Evolutionary conservation across 2,888 invertebrate genomes (phyloP).

Genomic region (Lycaena phlaeas): DNA sequence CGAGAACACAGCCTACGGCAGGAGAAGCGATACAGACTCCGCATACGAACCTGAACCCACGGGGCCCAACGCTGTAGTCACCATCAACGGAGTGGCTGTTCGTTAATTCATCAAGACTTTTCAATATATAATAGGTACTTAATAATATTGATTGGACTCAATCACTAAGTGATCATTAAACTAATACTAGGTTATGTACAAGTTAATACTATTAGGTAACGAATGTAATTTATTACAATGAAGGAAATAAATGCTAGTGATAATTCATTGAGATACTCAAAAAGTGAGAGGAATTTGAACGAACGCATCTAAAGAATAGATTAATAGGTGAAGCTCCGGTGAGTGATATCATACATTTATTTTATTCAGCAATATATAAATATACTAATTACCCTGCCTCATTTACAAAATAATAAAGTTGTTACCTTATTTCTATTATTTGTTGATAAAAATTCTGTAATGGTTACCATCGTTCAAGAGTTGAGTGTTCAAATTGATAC

Average conservation of each 20-base stretch:
- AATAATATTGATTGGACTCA: neutral
- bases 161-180: conserved; percentile 1
- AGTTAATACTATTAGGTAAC: conserved; percentile 10
- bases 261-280: too few relatives aligned
- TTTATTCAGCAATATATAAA: too few relatives aligned
- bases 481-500: conserved; percentile 26
- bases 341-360: too few relatives aligned
- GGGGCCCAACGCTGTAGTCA: conserved; percentile 75
- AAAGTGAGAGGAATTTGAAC: too few relatives aligned
- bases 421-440: conserved; percentile 1
- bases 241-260: too few relatives aligned
- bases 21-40: conserved; percentile 59
- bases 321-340: too few relatives aligned
- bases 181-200: neutral
- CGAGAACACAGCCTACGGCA: conserved; percentile 59
- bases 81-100: conserved; percentile 91
- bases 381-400: too few relatives aligned
- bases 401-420: too few relatives aligned
- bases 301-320: too few relatives aligned
- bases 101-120: conserved; percentile 62
- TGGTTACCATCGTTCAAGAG: conserved; percentile 29
- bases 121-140: neutral
- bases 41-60: conserved; percentile 81
- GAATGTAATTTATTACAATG: neutral
- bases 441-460: conserved; percentile 8